Evolutionary conservation across 1,140 invertebrate genomes (phyloP).

Genomic region (Drosophila neocordata): DNA sequence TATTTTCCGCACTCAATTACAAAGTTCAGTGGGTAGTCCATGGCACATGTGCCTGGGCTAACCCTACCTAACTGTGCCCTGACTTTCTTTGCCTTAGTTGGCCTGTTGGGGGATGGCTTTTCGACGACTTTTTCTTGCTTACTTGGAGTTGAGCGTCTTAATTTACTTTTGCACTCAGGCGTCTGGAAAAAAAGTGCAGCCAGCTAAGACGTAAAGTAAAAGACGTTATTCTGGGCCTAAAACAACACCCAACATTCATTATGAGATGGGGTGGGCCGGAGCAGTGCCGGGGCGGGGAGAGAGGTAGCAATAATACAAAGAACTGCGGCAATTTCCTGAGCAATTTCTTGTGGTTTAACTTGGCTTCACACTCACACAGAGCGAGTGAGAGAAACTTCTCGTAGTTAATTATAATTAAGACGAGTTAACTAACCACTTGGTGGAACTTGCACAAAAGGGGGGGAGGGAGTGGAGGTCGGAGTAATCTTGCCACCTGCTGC

Average conservation of each 20-base stretch:
- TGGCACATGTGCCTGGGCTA: constrained; percentile 24
- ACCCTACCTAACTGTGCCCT: too few species aligned
- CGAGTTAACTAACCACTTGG: constrained; percentile 80
- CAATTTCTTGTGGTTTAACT: constrained; percentile 74
- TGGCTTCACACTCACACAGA: constrained; percentile 28
- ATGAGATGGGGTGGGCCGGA: too few species aligned
- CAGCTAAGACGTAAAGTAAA: constrained; percentile 25
- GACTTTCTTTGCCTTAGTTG: constrained; percentile 19
- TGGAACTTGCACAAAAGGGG: constrained; percentile 38
- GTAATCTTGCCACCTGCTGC: constrained; percentile 29
- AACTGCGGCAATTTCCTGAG: constrained; percentile 66
- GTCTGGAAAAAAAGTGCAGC: constrained; percentile 69
- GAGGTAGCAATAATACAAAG: constrained; percentile 2
- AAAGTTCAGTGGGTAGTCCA: constrained; percentile 45
- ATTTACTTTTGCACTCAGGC: constrained; percentile 76
- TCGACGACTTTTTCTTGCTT: constrained; percentile 67
- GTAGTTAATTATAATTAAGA: constrained; percentile 83
- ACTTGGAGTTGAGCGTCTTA: constrained; percentile 57
- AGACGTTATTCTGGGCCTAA: constrained; percentile 55
- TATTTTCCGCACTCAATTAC: constrained; percentile 55
- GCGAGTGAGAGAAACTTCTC: constrained; percentile 27
- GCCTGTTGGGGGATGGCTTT: constrained; percentile 48
- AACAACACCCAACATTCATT: constrained; percentile 26
- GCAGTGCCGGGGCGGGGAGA: too few species aligned
- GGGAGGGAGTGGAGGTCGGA: background rate